Evolutionary conservation across 2,888 invertebrate genomes (phyloP).

Genomic region (Cataglyphis altisquamis): DNA sequence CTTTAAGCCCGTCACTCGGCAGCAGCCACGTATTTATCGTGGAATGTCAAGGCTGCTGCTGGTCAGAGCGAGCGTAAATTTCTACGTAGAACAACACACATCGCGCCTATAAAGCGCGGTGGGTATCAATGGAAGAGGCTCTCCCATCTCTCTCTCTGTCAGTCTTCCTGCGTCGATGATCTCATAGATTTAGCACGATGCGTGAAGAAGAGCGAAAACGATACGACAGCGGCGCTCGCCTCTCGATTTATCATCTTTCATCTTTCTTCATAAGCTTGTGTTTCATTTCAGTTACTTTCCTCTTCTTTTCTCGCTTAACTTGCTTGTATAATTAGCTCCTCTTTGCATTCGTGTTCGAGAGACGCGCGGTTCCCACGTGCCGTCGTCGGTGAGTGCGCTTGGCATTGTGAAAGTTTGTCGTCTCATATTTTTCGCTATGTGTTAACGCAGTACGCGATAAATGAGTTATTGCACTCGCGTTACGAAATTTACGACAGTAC

Average conservation of each 20-base stretch:
- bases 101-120: slow-evolving; percentile 20
- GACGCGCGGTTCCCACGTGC: slow-evolving; percentile 44
- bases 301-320: slow-evolving; percentile 14
- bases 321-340: slow-evolving; percentile 46
- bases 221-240: not conserved
- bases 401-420: slow-evolving; percentile 49
- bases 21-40: slow-evolving; percentile 67
- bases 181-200: slow-evolving; percentile 63
- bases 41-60: slow-evolving; percentile 73
- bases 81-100: slow-evolving; percentile 61
- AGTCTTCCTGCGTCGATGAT: slow-evolving; percentile 54
- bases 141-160: slow-evolving; percentile 36
- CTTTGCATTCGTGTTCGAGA: slow-evolving; percentile 39
- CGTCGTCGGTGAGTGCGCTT: slow-evolving; percentile 24
- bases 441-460: slow-evolving; percentile 37
- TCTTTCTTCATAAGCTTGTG: not conserved
- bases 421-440: slow-evolving; percentile 41
- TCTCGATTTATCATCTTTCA: slow-evolving; percentile 29
- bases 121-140: slow-evolving; percentile 62
- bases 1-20: slow-evolving; percentile 33
- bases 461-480: slow-evolving; percentile 44
- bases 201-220: slow-evolving; percentile 27
- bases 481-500: slow-evolving; percentile 40
- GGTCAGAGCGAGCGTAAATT: slow-evolving; percentile 66
- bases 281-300: not conserved